A percentile compares a stretch with the other conserved stretches of the same genome.
Conservation (phyloP, 1,140 invertebrate genomes). For the Drosophila nikananu region DNA sequence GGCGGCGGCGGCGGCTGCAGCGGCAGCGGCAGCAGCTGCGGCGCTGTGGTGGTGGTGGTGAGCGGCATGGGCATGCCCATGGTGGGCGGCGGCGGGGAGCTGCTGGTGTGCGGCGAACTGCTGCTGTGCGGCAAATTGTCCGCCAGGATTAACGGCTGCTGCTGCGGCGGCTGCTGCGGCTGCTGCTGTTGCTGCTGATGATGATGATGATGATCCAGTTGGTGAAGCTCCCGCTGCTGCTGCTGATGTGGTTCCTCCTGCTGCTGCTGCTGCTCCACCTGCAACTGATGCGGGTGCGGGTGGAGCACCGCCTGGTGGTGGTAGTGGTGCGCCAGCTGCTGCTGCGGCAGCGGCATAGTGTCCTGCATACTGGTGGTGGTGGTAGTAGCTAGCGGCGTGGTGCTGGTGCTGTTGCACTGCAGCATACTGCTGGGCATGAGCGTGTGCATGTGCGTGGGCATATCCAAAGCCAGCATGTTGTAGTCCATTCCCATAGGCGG, state of each 20-base stretch:
- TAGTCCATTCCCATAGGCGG: constrained; percentile 80
- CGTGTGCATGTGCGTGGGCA: constrained; percentile 59
- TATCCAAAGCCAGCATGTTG: constrained; percentile 85
- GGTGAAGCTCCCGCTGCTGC: constrained; percentile 57
- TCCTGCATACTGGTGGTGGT: constrained; percentile 77
- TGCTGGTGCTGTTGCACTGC: constrained; percentile 78
- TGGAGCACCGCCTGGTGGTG: constrained; percentile 52
- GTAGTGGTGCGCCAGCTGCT: constrained; percentile 53
- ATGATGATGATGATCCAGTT: constrained; percentile 33
- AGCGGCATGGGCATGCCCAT: constrained; percentile 52
- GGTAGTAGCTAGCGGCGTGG: constrained; percentile 74
- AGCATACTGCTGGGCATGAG: constrained; percentile 74
- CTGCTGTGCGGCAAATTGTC: constrained; percentile 69
- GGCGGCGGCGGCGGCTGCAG: constrained; percentile 76
- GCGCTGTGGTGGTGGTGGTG: constrained; percentile 53
- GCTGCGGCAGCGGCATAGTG: constrained; percentile 75
- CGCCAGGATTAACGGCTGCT: constrained; percentile 41
- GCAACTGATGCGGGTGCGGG: constrained; percentile 28
- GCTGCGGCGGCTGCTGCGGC: constrained; percentile 39
- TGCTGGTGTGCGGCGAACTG: constrained; percentile 64
- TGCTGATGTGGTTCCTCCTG: constrained; percentile 47
- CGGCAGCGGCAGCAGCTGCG: constrained; percentile 59
- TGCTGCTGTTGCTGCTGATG: constrained; percentile 46
- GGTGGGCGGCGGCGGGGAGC: constrained; percentile 70
- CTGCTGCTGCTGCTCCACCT: constrained; percentile 27